Evolutionary conservation across 2,888 invertebrate genomes (phyloP), one percentile per base, ranked within the genome.

Genomic region (Drosophila anceps): DNA sequence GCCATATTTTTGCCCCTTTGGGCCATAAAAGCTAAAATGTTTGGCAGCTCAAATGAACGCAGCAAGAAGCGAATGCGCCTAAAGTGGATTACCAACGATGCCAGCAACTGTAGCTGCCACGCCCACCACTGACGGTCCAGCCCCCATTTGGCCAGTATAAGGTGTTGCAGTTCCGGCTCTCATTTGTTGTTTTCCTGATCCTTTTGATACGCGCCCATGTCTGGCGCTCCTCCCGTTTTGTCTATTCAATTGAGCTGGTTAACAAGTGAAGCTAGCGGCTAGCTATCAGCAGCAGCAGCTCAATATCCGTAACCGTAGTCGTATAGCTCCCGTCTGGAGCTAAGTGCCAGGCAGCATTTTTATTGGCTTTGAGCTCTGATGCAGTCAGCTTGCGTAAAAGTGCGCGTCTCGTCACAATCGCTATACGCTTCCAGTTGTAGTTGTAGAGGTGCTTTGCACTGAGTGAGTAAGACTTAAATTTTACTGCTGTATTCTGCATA

Each of bases 191-290:
- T 13, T 39, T 57, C 51, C 51, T 57, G 43, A 20, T 54, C 64
- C 43, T 64, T 50, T 60, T 57, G 46, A 74, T 69, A 50, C 18
- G n/a, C 39, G 31, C 35, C 12, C 24, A 37, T 18, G 12, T 29
- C 55, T 57, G 44, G 24, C 20, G 15, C 53, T 5, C 12, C 18
- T 15, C 60, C 55, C 65, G 59, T 54, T 83, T 67, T 74, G 89
- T 81, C 79, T 76, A 83, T 88, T 84, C 84, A 84, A 84, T 84
- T 86, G 73, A 70, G 87, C 78, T 81, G 71, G 84, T 78, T 78
- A 85, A 69, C 72, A 63, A 69, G 64, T 62, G 53, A 46, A 58
- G 58, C 55, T 35, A n/a, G 24, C n/a, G 66, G 31, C 64, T 63
- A 54, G 51, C 48, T 4, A 10, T 18, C 13, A 37, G 41, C 55